A percentile compares a stretch with the other conserved stretches of the same genome.
Conservation (phyloP, 2,797 vertebrate genomes). For the Carapus acus region DNA sequence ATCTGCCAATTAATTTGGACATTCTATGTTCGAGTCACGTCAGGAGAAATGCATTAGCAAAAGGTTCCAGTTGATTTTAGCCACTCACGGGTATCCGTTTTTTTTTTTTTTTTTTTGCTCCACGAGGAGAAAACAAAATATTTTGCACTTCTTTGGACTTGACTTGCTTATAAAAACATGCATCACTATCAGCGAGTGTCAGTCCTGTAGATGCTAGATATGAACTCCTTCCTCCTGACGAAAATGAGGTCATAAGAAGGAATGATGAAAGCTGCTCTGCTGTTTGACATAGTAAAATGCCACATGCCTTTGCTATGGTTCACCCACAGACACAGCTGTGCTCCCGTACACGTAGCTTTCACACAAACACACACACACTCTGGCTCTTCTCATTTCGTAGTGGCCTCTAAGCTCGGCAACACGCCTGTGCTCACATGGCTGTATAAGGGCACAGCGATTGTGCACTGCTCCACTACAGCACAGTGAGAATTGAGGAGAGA, state of each 20-base stretch:
- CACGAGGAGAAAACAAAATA: too few relatives aligned
- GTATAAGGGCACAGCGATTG: conserved; percentile 77
- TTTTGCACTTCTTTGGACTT: neutral
- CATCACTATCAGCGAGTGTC: neutral
- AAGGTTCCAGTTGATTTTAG: conserved; percentile 5
- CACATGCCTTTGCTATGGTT: conserved; percentile 40
- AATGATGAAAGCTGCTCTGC: conserved; percentile 10
- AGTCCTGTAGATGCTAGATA: neutral
- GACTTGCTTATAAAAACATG: neutral
- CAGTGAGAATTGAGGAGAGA: conserved; percentile 46
- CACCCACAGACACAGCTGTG: conserved; percentile 15
- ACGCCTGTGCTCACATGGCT: conserved; percentile 71
- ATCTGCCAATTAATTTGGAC: too few relatives aligned
- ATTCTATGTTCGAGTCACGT: too few relatives aligned
- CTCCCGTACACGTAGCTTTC: conserved; percentile 17
- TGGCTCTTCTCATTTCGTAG: conserved; percentile 35
- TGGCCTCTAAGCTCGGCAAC: conserved; percentile 50
- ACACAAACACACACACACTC: conserved; percentile 29
- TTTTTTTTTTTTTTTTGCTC: too few relatives aligned
- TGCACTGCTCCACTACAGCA: conserved; percentile 44
- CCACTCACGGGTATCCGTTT: conserved; percentile 1
- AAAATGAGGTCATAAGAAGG: conserved; percentile 26
- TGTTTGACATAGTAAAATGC: conserved; percentile 43
- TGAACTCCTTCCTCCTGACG: conserved; percentile 6
- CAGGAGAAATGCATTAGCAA: too few relatives aligned